Evolutionary conservation across 2,797 vertebrate species (phyloP).

Genomic region (Peromyscus eremicus): DNA sequence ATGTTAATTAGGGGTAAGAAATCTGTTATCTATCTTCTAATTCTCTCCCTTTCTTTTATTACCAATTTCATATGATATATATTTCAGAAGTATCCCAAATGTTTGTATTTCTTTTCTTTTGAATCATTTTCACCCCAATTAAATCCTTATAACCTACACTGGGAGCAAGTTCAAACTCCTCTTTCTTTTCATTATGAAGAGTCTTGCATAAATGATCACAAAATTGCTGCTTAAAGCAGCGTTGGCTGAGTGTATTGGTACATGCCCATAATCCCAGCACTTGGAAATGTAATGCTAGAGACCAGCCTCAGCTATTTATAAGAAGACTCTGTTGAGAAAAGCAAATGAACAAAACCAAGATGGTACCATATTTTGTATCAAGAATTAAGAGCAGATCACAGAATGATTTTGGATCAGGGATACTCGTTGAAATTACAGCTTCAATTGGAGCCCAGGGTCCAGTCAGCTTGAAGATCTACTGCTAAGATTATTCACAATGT

Average conservation of each 20-base stretch:
- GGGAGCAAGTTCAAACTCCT: background rate
- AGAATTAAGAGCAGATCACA: background rate
- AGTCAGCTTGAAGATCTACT: background rate
- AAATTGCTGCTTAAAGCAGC: background rate
- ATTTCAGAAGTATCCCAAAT: background rate
- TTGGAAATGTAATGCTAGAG: background rate
- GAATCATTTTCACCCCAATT: background rate
- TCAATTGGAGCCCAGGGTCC: background rate
- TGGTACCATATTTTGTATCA: background rate
- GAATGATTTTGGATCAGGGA: background rate
- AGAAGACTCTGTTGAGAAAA: background rate
- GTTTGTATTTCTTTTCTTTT: background rate
- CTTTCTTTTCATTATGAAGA: background rate
- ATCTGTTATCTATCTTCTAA: background rate
- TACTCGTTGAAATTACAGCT: background rate
- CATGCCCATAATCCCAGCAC: background rate
- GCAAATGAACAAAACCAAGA: background rate
- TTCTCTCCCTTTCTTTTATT: background rate
- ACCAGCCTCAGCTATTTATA: background rate
- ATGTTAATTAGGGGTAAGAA: background rate
- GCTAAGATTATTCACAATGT: background rate
- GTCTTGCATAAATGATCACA: background rate
- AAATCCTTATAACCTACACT: background rate
- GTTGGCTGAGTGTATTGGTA: background rate
- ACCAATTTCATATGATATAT: background rate